Evolutionary conservation across 2,113 vertebrate species (phyloP), one percentile per base, ranked within the genome.

Genomic region (Lagopus muta): DNA sequence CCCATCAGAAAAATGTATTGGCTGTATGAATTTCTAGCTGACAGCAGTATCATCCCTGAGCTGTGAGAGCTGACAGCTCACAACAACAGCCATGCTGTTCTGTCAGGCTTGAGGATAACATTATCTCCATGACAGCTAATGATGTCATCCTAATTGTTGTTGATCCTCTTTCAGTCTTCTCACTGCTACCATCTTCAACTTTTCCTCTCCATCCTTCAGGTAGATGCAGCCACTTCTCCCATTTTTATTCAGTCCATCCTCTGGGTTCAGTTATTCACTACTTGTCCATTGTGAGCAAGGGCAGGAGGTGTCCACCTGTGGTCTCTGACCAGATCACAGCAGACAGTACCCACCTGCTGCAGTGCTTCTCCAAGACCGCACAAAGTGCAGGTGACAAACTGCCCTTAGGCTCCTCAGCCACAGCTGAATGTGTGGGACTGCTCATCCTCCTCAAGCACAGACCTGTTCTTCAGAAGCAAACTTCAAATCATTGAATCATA

Each of bases 391-490:
- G 64, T 76, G 64, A 30, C 32, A 36, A 28, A 16, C 8, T 72
- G 47, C 10, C 19, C 38, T 86, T 69, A 45, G 40, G 27, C 8
- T 24, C 43, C 0, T 0, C 43, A 38, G 40, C 9, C 21, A 47
- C 36, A 1, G 1, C 1, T 2, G 8, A 90, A 20, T 17, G 30
- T 1, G 0, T 47, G 34, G 50, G 18, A 28, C 66, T 22, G 7
- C n/a, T 72, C 1, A 0, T 21, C 24, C 32, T 6, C 43, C 48
- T 38, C 40, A 4, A 24, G 27, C 22, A 34, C 10, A 18, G 45
- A 15, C 11, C 62, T 89, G 38, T 54, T 84, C 34, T 81, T 66
- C 73, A 57, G 69, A 65, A 86, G 34, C 28, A 48, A 9, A 38
- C 38, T 67, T 80, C 36, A 47, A 12, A 21, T 43, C 50, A 27